phyloP scores from a whole-genome alignment of 1,140 invertebrate species.

The Myzus persicae region DNA sequence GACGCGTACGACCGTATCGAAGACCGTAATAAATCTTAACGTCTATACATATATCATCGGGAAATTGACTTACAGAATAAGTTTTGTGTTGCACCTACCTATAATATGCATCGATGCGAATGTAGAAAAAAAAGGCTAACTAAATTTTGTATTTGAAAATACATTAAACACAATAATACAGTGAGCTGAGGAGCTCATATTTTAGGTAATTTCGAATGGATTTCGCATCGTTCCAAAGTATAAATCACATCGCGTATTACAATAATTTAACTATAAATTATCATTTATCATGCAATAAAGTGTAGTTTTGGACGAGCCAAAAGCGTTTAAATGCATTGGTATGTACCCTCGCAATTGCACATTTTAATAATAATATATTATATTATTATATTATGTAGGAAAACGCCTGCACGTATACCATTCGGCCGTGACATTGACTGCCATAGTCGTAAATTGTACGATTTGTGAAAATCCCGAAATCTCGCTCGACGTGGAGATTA shows the following conservation, averaged over 20 bases:
- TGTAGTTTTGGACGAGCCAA: neutral
- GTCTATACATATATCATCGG: too few relatives aligned
- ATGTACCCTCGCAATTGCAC: neutral
- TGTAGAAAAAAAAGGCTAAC: neutral
- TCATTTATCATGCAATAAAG: too few relatives aligned
- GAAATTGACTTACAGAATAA: too few relatives aligned
- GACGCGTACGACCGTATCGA: neutral
- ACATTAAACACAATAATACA: neutral
- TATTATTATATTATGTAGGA: neutral
- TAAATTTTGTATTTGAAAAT: neutral
- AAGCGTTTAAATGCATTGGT: neutral
- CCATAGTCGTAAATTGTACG: neutral
- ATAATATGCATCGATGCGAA: neutral
- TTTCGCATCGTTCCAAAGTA: neutral
- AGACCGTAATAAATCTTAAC: neutral
- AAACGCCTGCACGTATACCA: neutral
- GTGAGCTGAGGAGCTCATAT: neutral
- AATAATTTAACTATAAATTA: neutral
- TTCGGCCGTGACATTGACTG: neutral
- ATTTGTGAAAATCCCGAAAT: neutral
- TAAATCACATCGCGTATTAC: neutral
- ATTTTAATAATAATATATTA: neutral
- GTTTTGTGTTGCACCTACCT: too few relatives aligned
- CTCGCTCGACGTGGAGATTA: neutral
- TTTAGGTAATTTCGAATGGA: neutral